Evolutionary conservation across 2,113 vertebrate species (phyloP).

Genomic region (Clarias magur): DNA sequence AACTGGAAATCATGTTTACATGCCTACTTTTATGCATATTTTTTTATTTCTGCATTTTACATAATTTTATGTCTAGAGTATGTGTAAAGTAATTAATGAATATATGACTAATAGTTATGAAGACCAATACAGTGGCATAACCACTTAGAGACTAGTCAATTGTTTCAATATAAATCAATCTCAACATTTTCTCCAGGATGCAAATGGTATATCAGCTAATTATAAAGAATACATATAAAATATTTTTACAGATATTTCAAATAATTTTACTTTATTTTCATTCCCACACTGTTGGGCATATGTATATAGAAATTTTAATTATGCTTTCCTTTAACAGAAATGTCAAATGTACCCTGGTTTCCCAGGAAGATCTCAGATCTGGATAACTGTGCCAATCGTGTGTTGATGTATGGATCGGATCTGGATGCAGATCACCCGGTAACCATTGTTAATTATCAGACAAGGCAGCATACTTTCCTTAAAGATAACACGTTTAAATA

Average conservation of each 20-base stretch:
- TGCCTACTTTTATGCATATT: neutral
- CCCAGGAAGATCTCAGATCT: conserved; percentile 95
- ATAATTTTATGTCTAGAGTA: neutral
- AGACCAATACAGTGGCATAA: neutral
- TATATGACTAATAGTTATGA: neutral
- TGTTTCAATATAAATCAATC: neutral
- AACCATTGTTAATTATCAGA: conserved; percentile 43
- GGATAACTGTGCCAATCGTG: conserved; percentile 92
- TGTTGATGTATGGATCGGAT: conserved; percentile 95
- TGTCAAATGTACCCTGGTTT: conserved; percentile 90
- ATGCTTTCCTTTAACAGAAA: conserved; percentile 68
- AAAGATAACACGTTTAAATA: neutral
- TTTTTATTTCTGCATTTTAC: neutral
- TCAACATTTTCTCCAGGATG: neutral
- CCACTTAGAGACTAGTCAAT: neutral
- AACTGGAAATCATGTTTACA: neutral
- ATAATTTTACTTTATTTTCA: neutral
- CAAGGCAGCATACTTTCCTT: neutral
- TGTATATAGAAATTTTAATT: neutral
- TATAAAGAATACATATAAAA: neutral
- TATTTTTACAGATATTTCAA: neutral
- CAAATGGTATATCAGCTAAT: neutral
- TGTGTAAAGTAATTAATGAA: neutral
- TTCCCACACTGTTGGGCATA: neutral
- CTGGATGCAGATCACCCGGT: conserved; percentile 93